phyloP scores from a whole-genome alignment of 2,888 invertebrate genomes.

The Tetrapedia diversipes region DNA sequence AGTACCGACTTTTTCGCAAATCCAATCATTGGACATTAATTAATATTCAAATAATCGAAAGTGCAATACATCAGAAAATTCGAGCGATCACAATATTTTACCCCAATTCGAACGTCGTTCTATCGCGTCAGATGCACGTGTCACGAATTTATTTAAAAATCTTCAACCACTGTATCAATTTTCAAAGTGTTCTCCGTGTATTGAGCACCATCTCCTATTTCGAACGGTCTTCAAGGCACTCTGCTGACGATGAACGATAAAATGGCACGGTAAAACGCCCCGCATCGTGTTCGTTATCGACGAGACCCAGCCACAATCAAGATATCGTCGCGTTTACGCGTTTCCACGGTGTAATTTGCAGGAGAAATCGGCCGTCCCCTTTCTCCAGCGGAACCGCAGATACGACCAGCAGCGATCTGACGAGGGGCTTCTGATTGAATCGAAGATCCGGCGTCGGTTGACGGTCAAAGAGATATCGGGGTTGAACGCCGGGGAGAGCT shows the following conservation, averaged over 20 bases:
- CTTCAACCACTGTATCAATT: no score
- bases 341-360: slow-evolving; percentile 16
- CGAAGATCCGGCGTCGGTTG: slow-evolving; percentile 43
- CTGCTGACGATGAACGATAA: not conserved
- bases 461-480: slow-evolving; percentile 50
- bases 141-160: no score
- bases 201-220: not conserved
- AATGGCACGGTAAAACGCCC: slow-evolving; percentile 4
- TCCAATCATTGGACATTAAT: no score
- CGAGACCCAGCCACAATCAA: not conserved
- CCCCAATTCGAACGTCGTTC: no score
- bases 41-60: no score
- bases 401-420: not conserved
- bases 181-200: no score
- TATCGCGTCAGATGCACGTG: no score
- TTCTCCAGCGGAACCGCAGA: not conserved
- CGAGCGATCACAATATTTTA: no score
- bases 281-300: slow-evolving; percentile 24
- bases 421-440: slow-evolving; percentile 43
- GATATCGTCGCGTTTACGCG: not conserved
- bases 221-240: no score
- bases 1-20: no score
- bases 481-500: slow-evolving; percentile 23
- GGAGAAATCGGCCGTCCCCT: not conserved
- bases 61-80: no score